Evolutionary conservation across 2,888 invertebrate genomes (phyloP).

Genomic region (Himalopsyche kuldschensis): DNA sequence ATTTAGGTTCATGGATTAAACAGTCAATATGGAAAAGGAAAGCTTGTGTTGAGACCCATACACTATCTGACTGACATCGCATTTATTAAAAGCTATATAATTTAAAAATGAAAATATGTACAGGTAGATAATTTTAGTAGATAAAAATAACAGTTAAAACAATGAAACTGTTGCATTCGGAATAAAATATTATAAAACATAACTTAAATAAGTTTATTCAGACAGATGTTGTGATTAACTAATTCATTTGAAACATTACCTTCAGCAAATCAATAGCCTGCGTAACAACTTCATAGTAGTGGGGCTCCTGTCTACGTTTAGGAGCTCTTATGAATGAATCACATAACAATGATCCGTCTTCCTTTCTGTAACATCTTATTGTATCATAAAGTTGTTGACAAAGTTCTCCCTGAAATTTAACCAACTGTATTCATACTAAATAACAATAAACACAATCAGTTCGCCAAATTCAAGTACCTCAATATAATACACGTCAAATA

Average conservation of each 20-base stretch:
- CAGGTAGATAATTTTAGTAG: no score
- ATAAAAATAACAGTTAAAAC: no score
- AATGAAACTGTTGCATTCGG: no score
- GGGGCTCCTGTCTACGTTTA: conserved; percentile 88
- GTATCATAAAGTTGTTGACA: conserved; percentile 93
- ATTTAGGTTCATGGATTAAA: no score
- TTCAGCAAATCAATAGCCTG: conserved; percentile 94
- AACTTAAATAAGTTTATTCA: not conserved
- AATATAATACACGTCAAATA: not conserved
- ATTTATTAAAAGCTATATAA: no score
- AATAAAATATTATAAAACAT: no score
- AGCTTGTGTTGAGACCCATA: no score
- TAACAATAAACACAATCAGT: not conserved
- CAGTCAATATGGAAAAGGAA: no score
- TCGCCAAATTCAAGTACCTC: not conserved
- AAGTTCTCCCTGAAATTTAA: conserved; percentile 67
- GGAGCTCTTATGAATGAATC: conserved; percentile 95
- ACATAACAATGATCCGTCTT: conserved; percentile 87
- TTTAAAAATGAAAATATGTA: no score
- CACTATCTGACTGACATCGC: no score
- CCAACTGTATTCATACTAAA: not conserved
- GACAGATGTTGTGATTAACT: not conserved
- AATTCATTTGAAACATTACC: conserved; percentile 46
- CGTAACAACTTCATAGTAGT: conserved; percentile 88
- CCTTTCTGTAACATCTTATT: conserved; percentile 86